Evolutionary conservation across 1,140 invertebrate species (phyloP), one percentile per base, ranked within the genome.

Genomic region (Nomia melanderi): DNA sequence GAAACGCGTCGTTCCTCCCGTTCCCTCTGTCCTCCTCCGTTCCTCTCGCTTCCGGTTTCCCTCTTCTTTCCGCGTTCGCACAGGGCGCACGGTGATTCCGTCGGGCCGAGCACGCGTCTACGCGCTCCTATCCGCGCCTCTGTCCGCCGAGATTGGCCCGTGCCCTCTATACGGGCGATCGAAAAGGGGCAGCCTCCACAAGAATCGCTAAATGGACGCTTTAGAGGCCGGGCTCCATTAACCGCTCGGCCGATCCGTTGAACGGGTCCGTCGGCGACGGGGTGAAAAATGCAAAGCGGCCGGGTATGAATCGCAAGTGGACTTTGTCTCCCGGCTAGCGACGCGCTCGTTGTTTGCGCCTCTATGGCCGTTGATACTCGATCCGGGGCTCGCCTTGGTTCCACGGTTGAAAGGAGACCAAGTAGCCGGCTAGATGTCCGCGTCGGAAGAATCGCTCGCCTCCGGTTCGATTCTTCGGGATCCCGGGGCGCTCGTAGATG

Each of bases 1-100:
- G 86, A 87, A 89, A 88, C 72, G 85, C 33, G 8, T n/a, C 47
- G n/a, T n/a, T n/a, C 47, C 8, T n/a, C 47, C 20, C 8, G 6
- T 50, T 59, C 57, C 56, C 54, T 39, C n/a, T 50, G 41, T 29
- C 41, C 17, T 17, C 29, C 27, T 8, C n/a, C 47, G 39, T 50
- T 27, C 9, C 29, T 70, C 39, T 65, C 33, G 33, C 56, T 59
- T 3, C 20, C 41, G 4, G 20, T 44, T 17, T 14, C 12, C 5
- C 12, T 44, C 50, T 47, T 17, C 23, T 29, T 62, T 47, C 50
- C 41, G 14, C 12, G 14, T 44, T 44, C 33, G n/a, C 25, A 25
- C 59, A n/a, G 17, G 33, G 12, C 62, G 3, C 56, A 47, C 65
- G 44, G 53, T 29, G 53, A 75, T 57, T 25, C 64, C 20, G 29